phyloP scores from a whole-genome alignment of 2,888 invertebrate genomes.

The Nemapogon koenigi region DNA sequence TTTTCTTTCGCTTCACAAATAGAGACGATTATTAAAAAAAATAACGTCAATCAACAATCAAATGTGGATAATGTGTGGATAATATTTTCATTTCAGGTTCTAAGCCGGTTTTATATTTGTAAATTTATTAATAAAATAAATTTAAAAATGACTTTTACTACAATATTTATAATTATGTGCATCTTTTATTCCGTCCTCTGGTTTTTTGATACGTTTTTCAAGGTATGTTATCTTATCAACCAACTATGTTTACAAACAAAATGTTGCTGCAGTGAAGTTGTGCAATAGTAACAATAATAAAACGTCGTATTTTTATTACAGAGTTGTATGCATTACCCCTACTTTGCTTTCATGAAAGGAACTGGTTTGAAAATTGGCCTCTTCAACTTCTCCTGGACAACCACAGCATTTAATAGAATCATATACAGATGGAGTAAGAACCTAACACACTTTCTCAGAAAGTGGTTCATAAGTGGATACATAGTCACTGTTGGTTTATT shows the following conservation, averaged over 20 bases:
- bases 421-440: constrained; percentile 77
- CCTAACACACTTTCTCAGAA: constrained; percentile 64
- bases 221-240: constrained; percentile 70
- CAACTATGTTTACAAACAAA: constrained; percentile 7
- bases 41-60: too few species aligned
- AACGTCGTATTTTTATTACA: constrained; percentile 42
- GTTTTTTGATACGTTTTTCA: constrained; percentile 85
- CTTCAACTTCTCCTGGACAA: constrained; percentile 79
- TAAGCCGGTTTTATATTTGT: too few species aligned
- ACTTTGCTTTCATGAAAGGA: constrained; percentile 76
- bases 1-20: too few species aligned
- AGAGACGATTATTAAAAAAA: too few species aligned
- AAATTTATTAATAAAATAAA: too few species aligned
- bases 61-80: too few species aligned
- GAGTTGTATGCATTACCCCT: constrained; percentile 86
- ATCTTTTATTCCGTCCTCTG: constrained; percentile 72
- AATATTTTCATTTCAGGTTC: too few species aligned
- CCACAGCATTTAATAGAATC: constrained; percentile 77
- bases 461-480: constrained; percentile 77
- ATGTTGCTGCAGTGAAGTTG: constrained; percentile 7
- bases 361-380: constrained; percentile 77
- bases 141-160: constrained; percentile 68
- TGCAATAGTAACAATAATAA: constrained; percentile 10
- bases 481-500: constrained; percentile 43
- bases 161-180: constrained; percentile 66